These are phyloP conservation scores for Aproaerema taeniolella DNA, from an alignment of 2,888 invertebrate species.

Conservation along the genomic window DNA sequence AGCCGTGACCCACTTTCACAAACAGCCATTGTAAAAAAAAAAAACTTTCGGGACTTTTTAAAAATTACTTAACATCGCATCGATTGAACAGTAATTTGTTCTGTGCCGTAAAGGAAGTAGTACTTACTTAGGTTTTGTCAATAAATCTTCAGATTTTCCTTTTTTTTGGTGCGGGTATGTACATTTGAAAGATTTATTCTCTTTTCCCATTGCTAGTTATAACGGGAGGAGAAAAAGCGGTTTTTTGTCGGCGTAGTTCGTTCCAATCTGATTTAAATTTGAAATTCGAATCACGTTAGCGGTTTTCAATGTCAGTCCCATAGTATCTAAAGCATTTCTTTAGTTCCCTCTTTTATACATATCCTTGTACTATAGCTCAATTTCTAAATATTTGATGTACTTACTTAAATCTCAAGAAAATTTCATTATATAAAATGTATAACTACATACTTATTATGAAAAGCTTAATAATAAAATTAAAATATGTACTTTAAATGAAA, in stretches of 20 bases:
- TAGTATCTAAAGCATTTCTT: too few relatives aligned
- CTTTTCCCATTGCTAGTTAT: constrained; percentile 16
- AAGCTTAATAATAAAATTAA: too few relatives aligned
- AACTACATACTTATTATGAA: too few relatives aligned
- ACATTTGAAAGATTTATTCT: constrained; percentile 18
- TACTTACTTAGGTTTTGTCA: constrained; percentile 14
- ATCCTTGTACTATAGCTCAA: too few relatives aligned
- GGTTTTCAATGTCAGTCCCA: background rate
- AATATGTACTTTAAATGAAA: too few relatives aligned
- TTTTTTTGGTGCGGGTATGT: constrained; percentile 15
- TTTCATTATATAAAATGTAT: too few relatives aligned
- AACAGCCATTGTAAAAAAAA: background rate
- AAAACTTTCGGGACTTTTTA: background rate
- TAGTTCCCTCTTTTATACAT: too few relatives aligned
- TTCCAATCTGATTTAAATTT: constrained; percentile 23
- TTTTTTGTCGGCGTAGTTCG: constrained; percentile 14
- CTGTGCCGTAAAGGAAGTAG: constrained; percentile 10
- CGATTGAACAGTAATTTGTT: constrained; percentile 7
- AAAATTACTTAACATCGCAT: background rate
- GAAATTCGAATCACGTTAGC: constrained; percentile 19
- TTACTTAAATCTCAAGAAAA: too few relatives aligned
- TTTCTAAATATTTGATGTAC: too few relatives aligned
- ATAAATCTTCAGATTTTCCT: constrained; percentile 19
- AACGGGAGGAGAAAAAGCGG: constrained; percentile 12
- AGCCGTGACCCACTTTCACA: constrained; percentile 51